Evolutionary conservation across 2,888 invertebrate genomes (phyloP).

Genomic region (Rotaria sp.): DNA sequence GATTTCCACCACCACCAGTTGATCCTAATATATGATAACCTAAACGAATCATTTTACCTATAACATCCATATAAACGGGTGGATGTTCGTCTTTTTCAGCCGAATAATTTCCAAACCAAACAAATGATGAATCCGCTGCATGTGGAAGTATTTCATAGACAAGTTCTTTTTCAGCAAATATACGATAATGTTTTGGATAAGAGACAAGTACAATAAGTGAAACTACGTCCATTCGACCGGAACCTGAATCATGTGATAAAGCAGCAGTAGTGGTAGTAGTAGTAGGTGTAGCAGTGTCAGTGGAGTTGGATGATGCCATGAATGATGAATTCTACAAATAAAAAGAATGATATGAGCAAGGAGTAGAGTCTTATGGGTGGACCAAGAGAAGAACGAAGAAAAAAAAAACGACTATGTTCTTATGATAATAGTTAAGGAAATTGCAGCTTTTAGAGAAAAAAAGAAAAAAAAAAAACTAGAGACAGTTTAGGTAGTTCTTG

Average conservation of each 20-base stretch:
- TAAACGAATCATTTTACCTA: neutral
- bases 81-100: slow-evolving; percentile 27
- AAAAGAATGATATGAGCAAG: neutral
- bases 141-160: slow-evolving; percentile 3
- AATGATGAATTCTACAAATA: neutral
- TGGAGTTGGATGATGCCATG: neutral
- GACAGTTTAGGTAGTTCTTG: neutral
- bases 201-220: slow-evolving; percentile 14
- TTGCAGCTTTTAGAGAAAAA: neutral
- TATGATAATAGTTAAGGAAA: neutral
- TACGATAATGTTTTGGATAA: slow-evolving; percentile 19
- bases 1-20: slow-evolving; percentile 28
- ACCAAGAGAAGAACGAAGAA: neutral
- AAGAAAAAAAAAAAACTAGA: neutral
- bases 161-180: slow-evolving; percentile 23
- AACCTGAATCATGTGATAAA: neutral
- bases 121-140: neutral
- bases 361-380: neutral
- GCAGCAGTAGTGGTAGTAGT: neutral
- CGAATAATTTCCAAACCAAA: slow-evolving; percentile 29
- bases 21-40: neutral
- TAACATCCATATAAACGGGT: slow-evolving; percentile 20
- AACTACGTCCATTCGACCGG: neutral
- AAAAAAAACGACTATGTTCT: neutral
- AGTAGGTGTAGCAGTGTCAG: too few relatives aligned